These are phyloP conservation scores for Hybognathus amarus DNA, from an alignment of 2,797 vertebrate genomes.

Conservation along the genomic window DNA sequence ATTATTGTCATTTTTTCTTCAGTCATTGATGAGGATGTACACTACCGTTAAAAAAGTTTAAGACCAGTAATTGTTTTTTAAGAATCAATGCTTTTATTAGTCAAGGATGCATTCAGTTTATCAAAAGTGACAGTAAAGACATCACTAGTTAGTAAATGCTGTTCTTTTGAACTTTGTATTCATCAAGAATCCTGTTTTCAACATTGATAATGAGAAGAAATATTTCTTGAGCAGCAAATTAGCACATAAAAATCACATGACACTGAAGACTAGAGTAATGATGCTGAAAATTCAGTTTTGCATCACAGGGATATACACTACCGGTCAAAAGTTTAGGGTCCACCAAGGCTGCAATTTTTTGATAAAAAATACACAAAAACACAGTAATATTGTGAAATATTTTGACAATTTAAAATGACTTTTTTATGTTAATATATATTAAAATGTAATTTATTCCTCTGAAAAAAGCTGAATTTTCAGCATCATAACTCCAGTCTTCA, in stretches of 20 bases:
- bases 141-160: too few species aligned
- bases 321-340: too few species aligned
- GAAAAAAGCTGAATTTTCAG: too few species aligned
- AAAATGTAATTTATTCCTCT: too few species aligned
- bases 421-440: too few species aligned
- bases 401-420: too few species aligned
- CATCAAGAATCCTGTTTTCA: background rate
- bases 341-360: too few species aligned
- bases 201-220: background rate
- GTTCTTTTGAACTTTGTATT: background rate
- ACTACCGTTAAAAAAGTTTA: background rate
- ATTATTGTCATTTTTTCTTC: background rate
- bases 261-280: background rate
- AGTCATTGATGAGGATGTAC: background rate
- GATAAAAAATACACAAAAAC: too few species aligned
- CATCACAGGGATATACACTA: background rate
- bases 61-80: background rate
- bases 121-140: background rate
- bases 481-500: too few species aligned
- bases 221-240: background rate
- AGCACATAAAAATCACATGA: background rate
- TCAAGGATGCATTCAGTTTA: background rate
- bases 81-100: background rate
- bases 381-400: too few species aligned
- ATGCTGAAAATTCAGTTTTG: background rate